Evolutionary conservation across 2,888 invertebrate genomes (phyloP).

Genomic region (Pedicia rivosa): DNA sequence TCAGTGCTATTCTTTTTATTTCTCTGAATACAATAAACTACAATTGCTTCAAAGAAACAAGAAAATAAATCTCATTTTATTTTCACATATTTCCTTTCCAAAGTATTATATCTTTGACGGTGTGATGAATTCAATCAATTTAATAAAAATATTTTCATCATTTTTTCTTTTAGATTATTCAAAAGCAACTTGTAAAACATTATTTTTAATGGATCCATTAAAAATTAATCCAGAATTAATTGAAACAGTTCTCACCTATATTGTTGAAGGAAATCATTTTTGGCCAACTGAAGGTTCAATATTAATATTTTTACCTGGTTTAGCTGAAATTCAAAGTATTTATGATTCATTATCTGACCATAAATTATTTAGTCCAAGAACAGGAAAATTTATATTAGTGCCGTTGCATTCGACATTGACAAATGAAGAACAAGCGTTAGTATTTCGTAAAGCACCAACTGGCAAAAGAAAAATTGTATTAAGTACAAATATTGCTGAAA

Average conservation of each 20-base stretch:
- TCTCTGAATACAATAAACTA: no score
- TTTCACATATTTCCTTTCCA: no score
- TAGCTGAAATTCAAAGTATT: slow-evolving; percentile 58
- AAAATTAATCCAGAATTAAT: slow-evolving; percentile 64
- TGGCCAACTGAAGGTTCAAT: slow-evolving; percentile 47
- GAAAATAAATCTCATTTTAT: no score
- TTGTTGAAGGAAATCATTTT: slow-evolving; percentile 48
- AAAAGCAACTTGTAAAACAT: slow-evolving; percentile 48
- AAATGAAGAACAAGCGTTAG: slow-evolving; percentile 65
- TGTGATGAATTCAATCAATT: no score
- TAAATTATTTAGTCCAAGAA: slow-evolving; percentile 41
- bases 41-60: no score
- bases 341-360: slow-evolving; percentile 52
- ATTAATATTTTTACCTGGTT: slow-evolving; percentile 61
- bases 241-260: slow-evolving; percentile 51
- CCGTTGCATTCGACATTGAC: slow-evolving; percentile 76
- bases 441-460: slow-evolving; percentile 48
- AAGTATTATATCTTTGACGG: no score
- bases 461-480: slow-evolving; percentile 76
- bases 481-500: slow-evolving; percentile 88
- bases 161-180: slow-evolving; percentile 34
- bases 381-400: slow-evolving; percentile 52
- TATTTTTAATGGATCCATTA: slow-evolving; percentile 61
- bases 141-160: no score
- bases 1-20: no score